Percentiles rank a stretch among this genome's conserved stretches.
Conservation (phyloP, 2,888 invertebrate species). For the Beris chalybata region DNA sequence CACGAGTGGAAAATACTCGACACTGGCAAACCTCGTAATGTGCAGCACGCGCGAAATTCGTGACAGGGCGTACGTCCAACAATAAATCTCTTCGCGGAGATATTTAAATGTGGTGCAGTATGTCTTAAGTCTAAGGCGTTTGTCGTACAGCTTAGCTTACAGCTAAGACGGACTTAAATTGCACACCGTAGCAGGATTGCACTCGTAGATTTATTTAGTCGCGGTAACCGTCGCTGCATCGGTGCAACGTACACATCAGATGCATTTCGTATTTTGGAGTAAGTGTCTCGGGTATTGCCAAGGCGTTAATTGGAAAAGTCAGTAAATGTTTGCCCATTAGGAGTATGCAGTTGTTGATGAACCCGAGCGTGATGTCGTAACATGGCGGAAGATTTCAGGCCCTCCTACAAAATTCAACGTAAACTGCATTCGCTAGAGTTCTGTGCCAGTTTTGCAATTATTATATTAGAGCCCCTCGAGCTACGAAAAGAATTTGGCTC, state of each 20-base stretch:
- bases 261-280: constrained; percentile 5
- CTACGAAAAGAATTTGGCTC: background rate
- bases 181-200: constrained; percentile 39
- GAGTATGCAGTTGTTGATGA: constrained; percentile 1
- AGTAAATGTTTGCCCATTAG: constrained; percentile 29
- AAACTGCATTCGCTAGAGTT: background rate
- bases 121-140: constrained; percentile 37
- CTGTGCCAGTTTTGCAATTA: constrained; percentile 26
- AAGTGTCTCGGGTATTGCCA: constrained; percentile 27
- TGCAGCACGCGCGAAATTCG: constrained; percentile 48
- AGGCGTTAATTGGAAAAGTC: constrained; percentile 30
- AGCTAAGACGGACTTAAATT: constrained; percentile 30
- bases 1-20: constrained; percentile 35
- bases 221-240: background rate
- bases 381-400: constrained; percentile 24
- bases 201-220: background rate
- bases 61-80: constrained; percentile 47
- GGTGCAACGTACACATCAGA: background rate
- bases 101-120: constrained; percentile 45
- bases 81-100: constrained; percentile 45
- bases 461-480: background rate
- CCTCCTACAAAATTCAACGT: background rate
- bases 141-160: constrained; percentile 11
- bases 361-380: constrained; percentile 18
- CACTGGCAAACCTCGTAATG: constrained; percentile 41